Percentiles rank a stretch among this genome's conserved stretches.
Evolutionary conservation across 2,888 invertebrate genomes (phyloP).

Genomic region (Phortica magna): DNA sequence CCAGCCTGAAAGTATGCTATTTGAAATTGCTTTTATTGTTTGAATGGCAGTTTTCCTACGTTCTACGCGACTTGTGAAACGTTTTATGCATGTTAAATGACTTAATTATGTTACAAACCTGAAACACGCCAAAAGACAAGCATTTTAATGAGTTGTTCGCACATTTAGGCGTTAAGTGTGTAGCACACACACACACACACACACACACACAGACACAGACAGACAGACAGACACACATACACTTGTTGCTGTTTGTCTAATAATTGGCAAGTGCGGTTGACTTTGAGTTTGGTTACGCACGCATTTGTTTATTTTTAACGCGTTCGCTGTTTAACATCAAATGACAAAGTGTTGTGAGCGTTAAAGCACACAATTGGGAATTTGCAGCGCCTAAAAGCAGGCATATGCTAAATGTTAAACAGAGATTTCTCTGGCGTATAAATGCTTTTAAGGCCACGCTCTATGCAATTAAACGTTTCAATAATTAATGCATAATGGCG

Average conservation of each 20-base stretch:
- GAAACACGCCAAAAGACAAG: not conserved
- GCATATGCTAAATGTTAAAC: not conserved
- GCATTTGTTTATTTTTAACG: not conserved
- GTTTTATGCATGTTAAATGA: constrained; percentile 35
- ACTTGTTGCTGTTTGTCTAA: constrained; percentile 27
- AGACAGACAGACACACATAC: constrained; percentile 12
- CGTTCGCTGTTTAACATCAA: not conserved
- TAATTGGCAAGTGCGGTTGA: not conserved
- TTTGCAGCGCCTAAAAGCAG: not conserved
- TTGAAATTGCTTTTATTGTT: not conserved
- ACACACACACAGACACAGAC: constrained; percentile 5
- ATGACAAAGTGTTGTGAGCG: not conserved
- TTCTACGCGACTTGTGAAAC: constrained; percentile 31
- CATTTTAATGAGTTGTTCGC: not conserved
- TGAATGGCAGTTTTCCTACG: constrained; percentile 35
- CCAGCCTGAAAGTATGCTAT: constrained; percentile 8
- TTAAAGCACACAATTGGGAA: too few species aligned
- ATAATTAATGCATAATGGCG: constrained; percentile 17
- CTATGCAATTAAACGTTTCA: constrained; percentile 10
- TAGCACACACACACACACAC: constrained; percentile 28
- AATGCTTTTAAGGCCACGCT: constrained; percentile 3
- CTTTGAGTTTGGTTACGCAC: not conserved
- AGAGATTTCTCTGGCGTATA: not conserved
- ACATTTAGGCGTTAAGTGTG: constrained; percentile 27
- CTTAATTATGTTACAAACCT: constrained; percentile 44